These are phyloP conservation scores for Poeciliopsis retropinna DNA, from an alignment of 2,113 vertebrate genomes.

Conservation along the genomic window DNA sequence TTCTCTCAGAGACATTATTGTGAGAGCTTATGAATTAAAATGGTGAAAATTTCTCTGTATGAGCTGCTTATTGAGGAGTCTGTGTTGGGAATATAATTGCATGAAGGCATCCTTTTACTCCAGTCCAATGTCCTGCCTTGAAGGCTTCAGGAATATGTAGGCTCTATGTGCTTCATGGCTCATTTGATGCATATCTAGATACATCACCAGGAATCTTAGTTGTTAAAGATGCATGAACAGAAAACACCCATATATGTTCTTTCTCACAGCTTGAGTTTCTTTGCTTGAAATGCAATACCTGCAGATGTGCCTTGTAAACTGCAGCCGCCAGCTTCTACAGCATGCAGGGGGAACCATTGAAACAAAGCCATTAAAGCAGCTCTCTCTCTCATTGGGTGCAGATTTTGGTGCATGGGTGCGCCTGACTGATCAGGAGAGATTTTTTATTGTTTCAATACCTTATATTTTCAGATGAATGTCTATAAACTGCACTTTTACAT, in stretches of 20 bases:
- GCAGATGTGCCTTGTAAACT: slow-evolving; percentile 74
- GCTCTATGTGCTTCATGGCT: background rate
- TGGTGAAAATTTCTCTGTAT: slow-evolving; percentile 37
- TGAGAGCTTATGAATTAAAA: slow-evolving; percentile 33
- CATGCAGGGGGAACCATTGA: slow-evolving; percentile 63
- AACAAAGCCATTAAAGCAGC: slow-evolving; percentile 77
- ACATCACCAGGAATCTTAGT: background rate
- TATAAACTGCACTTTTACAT: background rate
- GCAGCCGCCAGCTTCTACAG: slow-evolving; percentile 57
- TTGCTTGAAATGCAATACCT: slow-evolving; percentile 76
- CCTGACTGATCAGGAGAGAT: slow-evolving; percentile 14
- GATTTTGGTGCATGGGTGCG: slow-evolving; percentile 36
- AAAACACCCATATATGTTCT: slow-evolving; percentile 17
- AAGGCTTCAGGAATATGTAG: background rate
- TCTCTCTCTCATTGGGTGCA: slow-evolving; percentile 35
- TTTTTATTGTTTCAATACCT: slow-evolving; percentile 16
- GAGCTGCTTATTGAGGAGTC: slow-evolving; percentile 30
- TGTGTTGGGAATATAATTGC: background rate
- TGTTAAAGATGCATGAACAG: background rate
- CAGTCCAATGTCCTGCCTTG: background rate
- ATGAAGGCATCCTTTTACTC: background rate
- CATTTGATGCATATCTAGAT: background rate
- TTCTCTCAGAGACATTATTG: slow-evolving; percentile 51
- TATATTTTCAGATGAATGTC: slow-evolving; percentile 5
- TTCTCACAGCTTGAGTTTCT: slow-evolving; percentile 63